Conservation (phyloP, 1,140 invertebrate genomes). For the Lepidurus arcticus region DNA sequence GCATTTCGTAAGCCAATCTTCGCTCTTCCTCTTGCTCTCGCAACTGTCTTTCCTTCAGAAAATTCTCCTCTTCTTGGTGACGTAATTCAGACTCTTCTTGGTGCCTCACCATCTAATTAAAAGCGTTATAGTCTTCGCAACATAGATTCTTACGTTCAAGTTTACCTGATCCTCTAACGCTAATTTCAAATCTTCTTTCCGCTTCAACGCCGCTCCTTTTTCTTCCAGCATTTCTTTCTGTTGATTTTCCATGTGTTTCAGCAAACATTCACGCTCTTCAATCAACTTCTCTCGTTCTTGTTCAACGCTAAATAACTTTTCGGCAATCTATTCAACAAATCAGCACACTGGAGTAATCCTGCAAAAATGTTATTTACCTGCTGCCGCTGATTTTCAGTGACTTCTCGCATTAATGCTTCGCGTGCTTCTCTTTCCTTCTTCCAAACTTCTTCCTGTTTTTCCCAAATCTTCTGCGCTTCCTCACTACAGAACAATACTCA, state of each 20-base stretch:
- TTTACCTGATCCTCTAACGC: neutral
- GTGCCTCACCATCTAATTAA: neutral
- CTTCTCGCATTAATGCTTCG: conserved; percentile 6
- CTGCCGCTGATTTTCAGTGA: neutral
- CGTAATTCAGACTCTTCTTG: neutral
- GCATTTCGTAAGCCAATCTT: neutral
- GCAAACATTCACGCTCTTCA: neutral
- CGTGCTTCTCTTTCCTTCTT: conserved; percentile 8
- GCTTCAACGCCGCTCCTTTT: neutral
- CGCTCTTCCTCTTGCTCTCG: neutral
- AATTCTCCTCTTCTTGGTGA: conserved; percentile 12
- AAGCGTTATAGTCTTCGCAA: neutral
- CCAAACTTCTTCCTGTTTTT: neutral
- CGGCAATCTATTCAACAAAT: conserved; percentile 7
- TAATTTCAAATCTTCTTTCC: neutral
- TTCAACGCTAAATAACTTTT: neutral
- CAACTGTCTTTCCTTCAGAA: neutral
- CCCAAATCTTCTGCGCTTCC: neutral
- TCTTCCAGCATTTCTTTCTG: neutral
- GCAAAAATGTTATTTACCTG: neutral
- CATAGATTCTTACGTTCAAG: neutral
- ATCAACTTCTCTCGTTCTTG: neutral
- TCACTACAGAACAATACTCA: neutral
- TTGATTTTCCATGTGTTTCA: neutral
- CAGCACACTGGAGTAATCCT: neutral